Base-by-base conservation (phyloP, 2,797 vertebrate species). In the Alauda arvensis region DNA sequence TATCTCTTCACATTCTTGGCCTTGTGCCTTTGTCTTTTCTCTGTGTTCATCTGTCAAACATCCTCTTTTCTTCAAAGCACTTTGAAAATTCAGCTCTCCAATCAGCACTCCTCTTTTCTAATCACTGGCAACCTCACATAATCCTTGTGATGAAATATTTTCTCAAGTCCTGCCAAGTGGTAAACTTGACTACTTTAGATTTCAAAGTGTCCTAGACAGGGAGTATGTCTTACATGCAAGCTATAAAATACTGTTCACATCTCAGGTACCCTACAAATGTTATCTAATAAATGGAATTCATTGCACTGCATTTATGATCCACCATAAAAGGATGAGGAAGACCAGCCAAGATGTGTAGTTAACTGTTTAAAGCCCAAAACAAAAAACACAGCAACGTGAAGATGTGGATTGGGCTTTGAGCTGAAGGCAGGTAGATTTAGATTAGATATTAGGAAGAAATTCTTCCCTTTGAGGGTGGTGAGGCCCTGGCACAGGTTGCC, bases 61-160 rank as follows among this genome's bases (percentile, higher is more conserved):
- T 29, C 43, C n/a, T 85, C 40, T 71, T 61, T 80, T 63, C 92
- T 92, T 90, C 80, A 93, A 93, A 90, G 62, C 11, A 1, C 34
- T 85, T 77, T 77, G 77, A 53, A 80, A 87, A 80, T 53, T 67
- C 57, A 90, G 13, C 53, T 78, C 63, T 88, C 76, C 78, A 67
- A 76, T 42, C 45, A 76, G 23, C 33, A 45, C 65, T 90, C 75
- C 68, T 65, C 14, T 91, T 70, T 68, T 71, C 60, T 75, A 90
- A 77, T 77, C 71, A 31, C 53, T 46, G 24, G 45, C 31, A 92
- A 70, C 57, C 49, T 63, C 65, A 65, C 66, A 80, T 61, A 91
- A 89, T 87, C 57, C 79, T 60, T 49, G 31, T 4, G 4, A 69
- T 46, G 26, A 77, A 79, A 77, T 51, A 83, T 71, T 93, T 90